phyloP scores from a whole-genome alignment of 2,888 invertebrate species.

The Camptogramma bilineatum region DNA sequence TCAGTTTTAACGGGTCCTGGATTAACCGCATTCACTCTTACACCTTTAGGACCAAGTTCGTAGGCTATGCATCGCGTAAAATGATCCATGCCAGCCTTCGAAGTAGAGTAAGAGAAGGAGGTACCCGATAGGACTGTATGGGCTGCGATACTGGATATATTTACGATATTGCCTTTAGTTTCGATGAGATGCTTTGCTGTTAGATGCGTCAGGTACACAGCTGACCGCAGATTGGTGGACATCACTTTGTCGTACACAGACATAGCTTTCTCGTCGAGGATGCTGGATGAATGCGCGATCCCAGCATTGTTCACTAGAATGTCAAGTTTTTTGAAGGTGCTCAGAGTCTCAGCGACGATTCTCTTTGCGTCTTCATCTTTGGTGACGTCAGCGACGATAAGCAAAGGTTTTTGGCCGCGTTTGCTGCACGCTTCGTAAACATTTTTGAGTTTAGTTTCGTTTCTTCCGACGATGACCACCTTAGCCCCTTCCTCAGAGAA shows the following conservation, averaged over 20 bases:
- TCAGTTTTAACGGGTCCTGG: conserved; percentile 91
- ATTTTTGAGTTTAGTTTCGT: conserved; percentile 43
- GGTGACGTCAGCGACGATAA: conserved; percentile 50
- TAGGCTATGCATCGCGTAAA: conserved; percentile 93
- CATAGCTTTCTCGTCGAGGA: conserved; percentile 45
- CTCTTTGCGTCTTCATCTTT: conserved; percentile 48
- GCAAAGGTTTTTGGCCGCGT: conserved; percentile 41
- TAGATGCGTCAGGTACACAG: conserved; percentile 48
- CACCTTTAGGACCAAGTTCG: conserved; percentile 89
- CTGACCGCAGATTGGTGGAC: conserved; percentile 50
- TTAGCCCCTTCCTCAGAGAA: conserved; percentile 44
- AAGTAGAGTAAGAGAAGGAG: conserved; percentile 44
- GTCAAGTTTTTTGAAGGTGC: conserved; percentile 47
- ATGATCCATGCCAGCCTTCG: conserved; percentile 88
- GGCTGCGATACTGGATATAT: conserved; percentile 53
- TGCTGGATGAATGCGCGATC: conserved; percentile 31
- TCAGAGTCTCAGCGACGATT: conserved; percentile 46
- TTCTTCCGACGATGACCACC: conserved; percentile 46
- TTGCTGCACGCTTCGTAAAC: conserved; percentile 37
- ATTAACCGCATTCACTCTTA: conserved; percentile 93
- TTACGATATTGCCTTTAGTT: conserved; percentile 55
- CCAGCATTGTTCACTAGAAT: conserved; percentile 56
- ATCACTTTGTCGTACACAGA: conserved; percentile 48
- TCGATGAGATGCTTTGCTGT: conserved; percentile 49
- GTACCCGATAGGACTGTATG: conserved; percentile 7